Base-by-base conservation (phyloP, 1,140 invertebrate genomes). In the Asbolus verrucosus region DNA sequence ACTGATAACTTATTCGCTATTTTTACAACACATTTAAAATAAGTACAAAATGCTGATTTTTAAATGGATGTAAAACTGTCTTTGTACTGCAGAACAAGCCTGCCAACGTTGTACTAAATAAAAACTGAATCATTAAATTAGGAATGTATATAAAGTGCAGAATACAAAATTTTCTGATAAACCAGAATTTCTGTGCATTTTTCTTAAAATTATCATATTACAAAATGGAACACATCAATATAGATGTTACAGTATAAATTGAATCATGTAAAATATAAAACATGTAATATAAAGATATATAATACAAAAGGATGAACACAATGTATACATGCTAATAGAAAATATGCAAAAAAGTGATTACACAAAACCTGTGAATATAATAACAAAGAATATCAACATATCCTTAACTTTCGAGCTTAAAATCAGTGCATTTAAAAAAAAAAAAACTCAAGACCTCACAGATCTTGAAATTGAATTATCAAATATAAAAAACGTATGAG, bases 301-400 rank as follows among this genome's bases (percentile, higher is more conserved):
- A n/a, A n/a, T n/a, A n/a, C n/a, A n/a, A n/a, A n/a, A n/a, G n/a
- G 27, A 54, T 54, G 46, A 54, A 54, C 46, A 54, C 46, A 54
- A 54, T n/a, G 11, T 54, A n/a, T n/a, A n/a, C n/a, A n/a, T n/a
- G n/a, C n/a, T n/a, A n/a, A n/a, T n/a, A n/a, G n/a, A n/a, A n/a
- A n/a, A n/a, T n/a, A n/a, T n/a, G n/a, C n/a, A n/a, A n/a, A n/a
- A n/a, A n/a, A n/a, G n/a, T n/a, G n/a, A n/a, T n/a, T n/a, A n/a
- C n/a, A n/a, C n/a, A n/a, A n/a, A n/a, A n/a, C n/a, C n/a, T n/a
- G n/a, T n/a, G n/a, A n/a, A n/a, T n/a, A n/a, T n/a, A n/a, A n/a
- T n/a, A n/a, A n/a, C n/a, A 4, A 36, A 36, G n/a, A 36, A 36
- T 11, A 6, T 11, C n/a, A 36, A 6, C 5, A 36, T 21, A 54